Evolutionary conservation across 1,140 invertebrate species (phyloP), one percentile per base, ranked within the genome.

Genomic region (Diachasma alloeum): DNA sequence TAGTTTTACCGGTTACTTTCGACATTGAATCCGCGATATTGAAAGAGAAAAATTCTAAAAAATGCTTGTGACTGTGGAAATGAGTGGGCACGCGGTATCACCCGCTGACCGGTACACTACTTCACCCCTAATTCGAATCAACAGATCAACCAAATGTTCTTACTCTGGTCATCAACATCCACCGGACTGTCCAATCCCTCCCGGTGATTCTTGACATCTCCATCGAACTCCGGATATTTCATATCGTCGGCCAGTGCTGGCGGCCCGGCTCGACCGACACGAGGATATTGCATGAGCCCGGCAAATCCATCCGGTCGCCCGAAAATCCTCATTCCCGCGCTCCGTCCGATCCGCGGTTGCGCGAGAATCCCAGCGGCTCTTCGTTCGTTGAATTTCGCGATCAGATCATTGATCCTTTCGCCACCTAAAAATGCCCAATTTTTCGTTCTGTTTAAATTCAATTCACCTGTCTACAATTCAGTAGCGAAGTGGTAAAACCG

Each of bases 331-430:
- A 76, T 79, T 10, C 53, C 74, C 24, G 72, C 66, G 22, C 74
- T 72, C 48, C 84, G 74, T 17, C 85, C 85, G 15, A 81, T 67
- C 68, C 85, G 82, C 8, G 85, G 85, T 42, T 82, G 81, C 0
- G 83, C 31, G 13, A 86, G 56, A 36, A 86, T 24, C 0, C 83
- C 83, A 15, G 77, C n/a, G 4, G 81, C 74, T 36, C 84, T 75
- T 37, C 82, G 84, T 36, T 81, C 79, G 26, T 83, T 82, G 8
- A 39, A 22, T 71, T 82, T 86, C 8, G 42, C 37, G 22, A 75
- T 53, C 26, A 69, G 13, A 63, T 71, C 68, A 63, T 24, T 70
- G 4, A 82, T 48, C 31, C 80, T 83, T 36, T 75, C 78, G 5
- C 74, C 84, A 17, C 75, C 84, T 86, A 37, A 8, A 82, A 78